Conservation (phyloP, 2,888 invertebrate species). For the Eupithecia subfuscata region DNA sequence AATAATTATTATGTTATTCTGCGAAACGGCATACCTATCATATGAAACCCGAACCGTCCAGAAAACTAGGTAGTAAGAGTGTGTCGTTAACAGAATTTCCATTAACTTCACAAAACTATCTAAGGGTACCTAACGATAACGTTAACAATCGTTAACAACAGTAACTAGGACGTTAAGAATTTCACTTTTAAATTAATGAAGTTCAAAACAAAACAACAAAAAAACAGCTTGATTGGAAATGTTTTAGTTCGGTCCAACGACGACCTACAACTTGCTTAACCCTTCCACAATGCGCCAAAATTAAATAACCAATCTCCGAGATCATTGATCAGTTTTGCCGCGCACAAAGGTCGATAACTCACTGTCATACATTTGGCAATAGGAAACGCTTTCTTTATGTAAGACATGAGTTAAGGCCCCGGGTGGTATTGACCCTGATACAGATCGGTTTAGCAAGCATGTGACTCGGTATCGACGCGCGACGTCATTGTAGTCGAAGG, state of each 20-base stretch:
- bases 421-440: slow-evolving; percentile 40
- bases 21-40: not conserved
- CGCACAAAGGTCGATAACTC: slow-evolving; percentile 9
- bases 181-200: not conserved
- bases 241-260: not conserved
- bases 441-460: slow-evolving; percentile 1
- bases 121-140: too few relatives aligned
- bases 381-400: slow-evolving; percentile 44
- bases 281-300: not conserved
- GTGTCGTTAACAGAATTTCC: too few relatives aligned
- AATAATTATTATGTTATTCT: too few relatives aligned
- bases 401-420: slow-evolving; percentile 13
- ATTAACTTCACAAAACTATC: too few relatives aligned
- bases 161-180: too few relatives aligned
- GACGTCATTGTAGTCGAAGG: not conserved
- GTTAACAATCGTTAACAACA: too few relatives aligned
- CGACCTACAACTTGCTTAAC: not conserved
- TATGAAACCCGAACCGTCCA: not conserved
- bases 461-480: not conserved
- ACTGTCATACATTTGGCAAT: slow-evolving; percentile 40
- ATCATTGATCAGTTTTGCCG: slow-evolving; percentile 1
- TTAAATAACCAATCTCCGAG: not conserved
- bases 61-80: not conserved
- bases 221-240: not conserved
- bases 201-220: not conserved